A percentile compares a stretch with the other conserved stretches of the same genome.
phyloP scores from a whole-genome alignment of 2,113 vertebrate species.

The Sinosuthora webbiana region DNA sequence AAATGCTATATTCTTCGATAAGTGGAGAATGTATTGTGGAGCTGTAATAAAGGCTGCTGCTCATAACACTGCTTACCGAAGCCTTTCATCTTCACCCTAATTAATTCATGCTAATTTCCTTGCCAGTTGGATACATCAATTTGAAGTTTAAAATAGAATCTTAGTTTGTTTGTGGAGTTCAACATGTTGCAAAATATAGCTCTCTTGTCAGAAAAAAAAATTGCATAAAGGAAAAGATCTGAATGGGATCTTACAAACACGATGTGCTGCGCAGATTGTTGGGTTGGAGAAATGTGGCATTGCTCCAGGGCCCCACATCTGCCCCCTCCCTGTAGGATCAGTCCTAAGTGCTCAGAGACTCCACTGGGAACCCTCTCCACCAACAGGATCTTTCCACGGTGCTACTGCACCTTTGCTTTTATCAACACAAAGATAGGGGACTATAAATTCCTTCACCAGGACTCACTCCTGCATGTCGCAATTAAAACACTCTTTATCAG shows the following conservation, averaged over 20 bases:
- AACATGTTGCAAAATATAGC: conserved; percentile 35
- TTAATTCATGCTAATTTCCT: conserved; percentile 67
- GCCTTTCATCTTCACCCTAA: conserved; percentile 60
- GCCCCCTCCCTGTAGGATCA: neutral
- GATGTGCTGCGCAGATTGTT: too few species aligned
- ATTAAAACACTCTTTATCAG: neutral
- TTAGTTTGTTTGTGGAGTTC: conserved; percentile 31
- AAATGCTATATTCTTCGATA: neutral
- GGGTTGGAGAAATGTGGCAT: neutral
- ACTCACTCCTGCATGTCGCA: neutral
- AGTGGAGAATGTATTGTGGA: neutral
- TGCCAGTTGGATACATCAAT: conserved; percentile 58
- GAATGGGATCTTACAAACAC: rapidly evolving
- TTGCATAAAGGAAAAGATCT: neutral
- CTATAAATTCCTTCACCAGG: neutral
- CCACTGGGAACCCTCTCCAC: neutral
- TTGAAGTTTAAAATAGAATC: conserved; percentile 61
- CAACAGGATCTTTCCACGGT: neutral
- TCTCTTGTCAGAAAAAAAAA: neutral
- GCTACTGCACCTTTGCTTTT: neutral
- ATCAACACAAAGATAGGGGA: neutral
- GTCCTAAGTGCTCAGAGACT: neutral
- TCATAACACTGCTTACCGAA: neutral
- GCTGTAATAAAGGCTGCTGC: conserved; percentile 52
- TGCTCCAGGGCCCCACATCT: neutral